Conservation (phyloP, 2,113 vertebrate species). For the Ceratotherium simum region DNA sequence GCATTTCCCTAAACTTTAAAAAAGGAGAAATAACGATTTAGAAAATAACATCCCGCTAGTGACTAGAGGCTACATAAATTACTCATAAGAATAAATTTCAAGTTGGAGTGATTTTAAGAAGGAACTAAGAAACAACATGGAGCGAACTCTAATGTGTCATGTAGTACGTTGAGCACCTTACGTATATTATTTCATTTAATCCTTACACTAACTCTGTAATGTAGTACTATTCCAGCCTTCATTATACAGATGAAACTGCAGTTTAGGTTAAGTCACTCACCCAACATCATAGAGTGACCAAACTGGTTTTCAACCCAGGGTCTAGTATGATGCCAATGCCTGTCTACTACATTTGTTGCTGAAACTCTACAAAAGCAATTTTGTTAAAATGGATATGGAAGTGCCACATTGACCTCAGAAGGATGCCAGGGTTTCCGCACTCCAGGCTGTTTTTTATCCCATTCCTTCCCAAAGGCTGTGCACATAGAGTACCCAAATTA, state of each 20-base stretch:
- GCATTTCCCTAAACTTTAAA: constrained; percentile 7
- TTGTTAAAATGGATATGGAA: background rate
- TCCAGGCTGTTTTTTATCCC: background rate
- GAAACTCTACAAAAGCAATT: background rate
- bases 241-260: background rate
- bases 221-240: background rate
- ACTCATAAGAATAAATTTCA: constrained; percentile 33
- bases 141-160: background rate
- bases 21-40: background rate
- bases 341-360: background rate
- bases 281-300: background rate
- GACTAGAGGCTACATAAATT: background rate
- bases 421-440: background rate
- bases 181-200: background rate
- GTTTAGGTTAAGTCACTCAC: background rate
- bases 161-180: background rate
- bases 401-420: background rate
- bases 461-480: background rate
- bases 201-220: background rate
- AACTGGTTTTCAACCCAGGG: background rate
- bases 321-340: background rate
- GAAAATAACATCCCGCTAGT: background rate
- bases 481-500: background rate
- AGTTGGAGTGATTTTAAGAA: constrained; percentile 27
- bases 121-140: background rate